Evolutionary conservation across 2,113 vertebrate species (phyloP).

Genomic region (Macrotis lagotis): DNA sequence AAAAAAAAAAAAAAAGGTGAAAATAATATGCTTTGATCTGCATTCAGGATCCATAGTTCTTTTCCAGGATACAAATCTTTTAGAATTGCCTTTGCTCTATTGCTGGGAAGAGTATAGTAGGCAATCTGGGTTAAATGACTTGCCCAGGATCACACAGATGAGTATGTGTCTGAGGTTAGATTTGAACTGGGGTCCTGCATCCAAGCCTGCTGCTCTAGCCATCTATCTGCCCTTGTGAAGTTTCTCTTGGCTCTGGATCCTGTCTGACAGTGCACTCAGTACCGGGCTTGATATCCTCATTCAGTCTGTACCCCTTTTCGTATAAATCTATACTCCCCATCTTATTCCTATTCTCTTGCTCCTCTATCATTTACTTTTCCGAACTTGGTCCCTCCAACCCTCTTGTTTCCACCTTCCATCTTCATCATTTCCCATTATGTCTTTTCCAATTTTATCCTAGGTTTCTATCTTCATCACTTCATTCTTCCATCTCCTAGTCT

Average conservation of each 20-base stretch:
- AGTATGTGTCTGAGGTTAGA: too few relatives aligned
- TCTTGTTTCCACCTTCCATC: neutral
- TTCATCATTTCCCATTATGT: neutral
- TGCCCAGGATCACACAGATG: too few relatives aligned
- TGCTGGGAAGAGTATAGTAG: too few relatives aligned
- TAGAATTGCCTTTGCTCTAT: too few relatives aligned
- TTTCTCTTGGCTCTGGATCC: neutral
- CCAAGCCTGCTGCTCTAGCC: too few relatives aligned
- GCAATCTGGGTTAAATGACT: too few relatives aligned
- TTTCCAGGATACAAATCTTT: too few relatives aligned
- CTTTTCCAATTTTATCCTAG: neutral
- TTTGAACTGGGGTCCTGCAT: too few relatives aligned
- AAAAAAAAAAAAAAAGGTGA: too few relatives aligned
- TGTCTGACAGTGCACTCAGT: neutral
- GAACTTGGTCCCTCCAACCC: neutral
- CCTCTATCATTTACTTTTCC: slow-evolving; percentile 2
- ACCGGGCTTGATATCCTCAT: neutral
- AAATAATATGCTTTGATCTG: too few relatives aligned
- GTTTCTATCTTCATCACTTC: neutral
- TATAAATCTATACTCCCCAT: neutral
- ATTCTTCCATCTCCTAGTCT: neutral
- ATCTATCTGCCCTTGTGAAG: neutral
- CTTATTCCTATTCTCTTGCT: neutral
- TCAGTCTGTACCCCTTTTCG: neutral
- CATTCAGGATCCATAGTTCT: too few relatives aligned